These are phyloP conservation scores for Halcyon badia DNA, from an alignment of 2,797 vertebrate species.

Conservation along the genomic window DNA sequence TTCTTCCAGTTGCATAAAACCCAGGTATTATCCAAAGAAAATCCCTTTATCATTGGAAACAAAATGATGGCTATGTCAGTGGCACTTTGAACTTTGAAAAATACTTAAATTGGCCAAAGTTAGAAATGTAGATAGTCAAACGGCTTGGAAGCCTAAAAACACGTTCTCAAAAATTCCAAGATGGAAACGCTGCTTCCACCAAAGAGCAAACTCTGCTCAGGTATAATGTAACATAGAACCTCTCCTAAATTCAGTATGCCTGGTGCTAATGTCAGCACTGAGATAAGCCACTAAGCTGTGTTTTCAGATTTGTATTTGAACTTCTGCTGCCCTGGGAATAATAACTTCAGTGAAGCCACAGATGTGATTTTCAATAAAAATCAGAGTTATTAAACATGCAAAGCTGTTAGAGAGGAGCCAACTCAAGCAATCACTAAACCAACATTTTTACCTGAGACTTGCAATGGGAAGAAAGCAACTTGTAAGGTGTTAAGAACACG, in stretches of 20 bases:
- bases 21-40: neutral
- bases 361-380: neutral
- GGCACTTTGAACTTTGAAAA: neutral
- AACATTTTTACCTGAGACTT: neutral
- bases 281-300: neutral
- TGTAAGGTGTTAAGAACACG: neutral
- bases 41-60: neutral
- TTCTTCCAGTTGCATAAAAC: neutral
- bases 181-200: neutral
- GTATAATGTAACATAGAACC: rapidly evolving
- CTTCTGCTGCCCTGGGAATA: neutral
- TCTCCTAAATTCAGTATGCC: neutral
- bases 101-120: neutral
- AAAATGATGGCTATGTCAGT: neutral
- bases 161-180: neutral
- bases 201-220: neutral
- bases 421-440: neutral
- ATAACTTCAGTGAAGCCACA: neutral
- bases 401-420: neutral
- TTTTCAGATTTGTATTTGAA: neutral
- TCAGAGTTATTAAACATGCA: neutral
- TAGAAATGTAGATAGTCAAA: neutral
- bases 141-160: neutral
- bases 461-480: neutral
- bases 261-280: rapidly evolving